Evolutionary conservation across 2,797 vertebrate genomes (phyloP).

Genomic region (Apogon hyalosoma): DNA sequence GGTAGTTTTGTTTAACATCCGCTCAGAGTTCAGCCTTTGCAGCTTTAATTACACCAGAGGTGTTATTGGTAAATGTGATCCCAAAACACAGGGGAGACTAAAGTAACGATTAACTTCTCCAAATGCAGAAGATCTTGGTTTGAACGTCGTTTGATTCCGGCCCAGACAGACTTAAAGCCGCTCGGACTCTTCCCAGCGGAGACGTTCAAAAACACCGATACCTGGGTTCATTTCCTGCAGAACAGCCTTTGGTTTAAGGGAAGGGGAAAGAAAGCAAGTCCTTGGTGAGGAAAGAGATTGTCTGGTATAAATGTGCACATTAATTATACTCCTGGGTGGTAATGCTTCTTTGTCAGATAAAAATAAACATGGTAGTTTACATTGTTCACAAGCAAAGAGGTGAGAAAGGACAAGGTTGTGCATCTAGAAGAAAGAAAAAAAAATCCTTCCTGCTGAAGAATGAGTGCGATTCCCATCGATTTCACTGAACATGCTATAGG

Average conservation of each 20-base stretch:
- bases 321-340: conserved; percentile 20
- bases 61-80: too few relatives aligned
- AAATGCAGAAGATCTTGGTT: conserved; percentile 31
- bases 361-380: conserved; percentile 10
- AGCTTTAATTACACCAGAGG: too few relatives aligned
- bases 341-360: conserved; percentile 11
- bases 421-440: background rate
- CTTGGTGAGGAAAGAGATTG: conserved; percentile 12
- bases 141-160: conserved; percentile 26
- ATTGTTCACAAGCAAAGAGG: background rate
- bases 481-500: background rate
- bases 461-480: background rate
- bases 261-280: too few relatives aligned
- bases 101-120: conserved; percentile 8
- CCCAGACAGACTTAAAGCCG: conserved; percentile 19
- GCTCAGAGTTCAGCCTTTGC: too few relatives aligned
- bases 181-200: conserved; percentile 24
- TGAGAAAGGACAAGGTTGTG: background rate
- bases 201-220: conserved; percentile 32
- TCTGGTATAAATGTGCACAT: conserved; percentile 15
- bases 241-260: conserved; percentile 17
- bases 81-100: too few relatives aligned
- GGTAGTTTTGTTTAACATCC: too few relatives aligned
- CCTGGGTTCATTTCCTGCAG: conserved; percentile 22
- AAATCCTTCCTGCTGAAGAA: background rate